Percentiles rank a stretch among this genome's conserved stretches.
These are phyloP conservation scores for Lasioglossum villosulum DNA, from an alignment of 2,888 invertebrate species.

Conservation along the genomic window DNA sequence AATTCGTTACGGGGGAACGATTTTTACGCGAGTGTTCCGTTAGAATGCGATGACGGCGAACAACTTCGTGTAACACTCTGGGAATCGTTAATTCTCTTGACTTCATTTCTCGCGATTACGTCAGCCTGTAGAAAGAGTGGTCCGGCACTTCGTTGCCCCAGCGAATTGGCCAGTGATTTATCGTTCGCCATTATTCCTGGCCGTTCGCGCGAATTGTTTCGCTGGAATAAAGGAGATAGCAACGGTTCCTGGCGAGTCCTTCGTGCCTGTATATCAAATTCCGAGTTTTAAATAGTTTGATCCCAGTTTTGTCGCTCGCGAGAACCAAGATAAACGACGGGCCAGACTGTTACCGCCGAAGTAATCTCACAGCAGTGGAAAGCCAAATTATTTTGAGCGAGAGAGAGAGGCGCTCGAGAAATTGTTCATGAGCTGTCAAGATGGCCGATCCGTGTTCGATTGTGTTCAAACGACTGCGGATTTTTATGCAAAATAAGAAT, in stretches of 20 bases:
- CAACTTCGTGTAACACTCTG: not conserved
- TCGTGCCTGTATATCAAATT: not conserved
- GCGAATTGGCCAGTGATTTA: not conserved
- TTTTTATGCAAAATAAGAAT: not conserved
- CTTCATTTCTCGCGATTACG: not conserved
- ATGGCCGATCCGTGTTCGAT: not conserved
- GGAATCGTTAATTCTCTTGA: not conserved
- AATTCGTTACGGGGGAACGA: not conserved
- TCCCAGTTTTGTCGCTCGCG: constrained; percentile 13
- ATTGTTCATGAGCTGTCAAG: not conserved
- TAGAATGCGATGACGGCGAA: not conserved
- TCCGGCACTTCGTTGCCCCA: not conserved
- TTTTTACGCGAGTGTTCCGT: not conserved
- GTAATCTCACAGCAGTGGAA: constrained; percentile 25
- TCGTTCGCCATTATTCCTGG: not conserved
- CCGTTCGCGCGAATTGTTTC: not conserved
- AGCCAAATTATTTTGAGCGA: constrained; percentile 8
- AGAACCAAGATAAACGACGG: constrained; percentile 21
- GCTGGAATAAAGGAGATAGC: too few relatives aligned
- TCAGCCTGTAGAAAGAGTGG: not conserved
- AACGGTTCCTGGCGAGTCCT: not conserved
- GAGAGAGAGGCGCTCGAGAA: not conserved
- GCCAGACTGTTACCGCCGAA: not conserved
- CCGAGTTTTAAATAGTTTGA: constrained; percentile 29
- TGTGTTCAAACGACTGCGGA: not conserved